Conservation (phyloP, 2,113 vertebrate species). For the Elachura formosa region DNA sequence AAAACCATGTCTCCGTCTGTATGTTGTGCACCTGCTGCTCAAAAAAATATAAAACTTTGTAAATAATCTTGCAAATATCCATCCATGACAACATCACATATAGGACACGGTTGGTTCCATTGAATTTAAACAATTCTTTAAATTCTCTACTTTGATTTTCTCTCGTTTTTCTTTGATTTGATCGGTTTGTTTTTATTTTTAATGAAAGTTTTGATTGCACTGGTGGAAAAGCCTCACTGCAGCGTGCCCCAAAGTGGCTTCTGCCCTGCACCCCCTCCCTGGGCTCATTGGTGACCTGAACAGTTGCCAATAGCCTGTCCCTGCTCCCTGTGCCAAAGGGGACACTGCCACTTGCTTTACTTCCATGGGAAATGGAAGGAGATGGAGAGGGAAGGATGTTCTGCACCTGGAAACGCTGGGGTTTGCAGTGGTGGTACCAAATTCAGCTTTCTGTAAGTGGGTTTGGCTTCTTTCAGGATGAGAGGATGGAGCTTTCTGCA, state of each 20-base stretch:
- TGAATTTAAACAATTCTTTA: conserved; percentile 70
- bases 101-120: conserved; percentile 83
- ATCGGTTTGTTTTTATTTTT: background rate
- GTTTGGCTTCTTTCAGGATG: background rate
- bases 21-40: conserved; percentile 75
- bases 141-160: conserved; percentile 42
- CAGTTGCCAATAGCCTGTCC: conserved; percentile 27
- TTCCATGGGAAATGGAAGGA: background rate
- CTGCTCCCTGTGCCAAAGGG: conserved; percentile 4
- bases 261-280: background rate
- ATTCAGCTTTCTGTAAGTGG: background rate
- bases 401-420: background rate
- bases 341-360: conserved; percentile 50
- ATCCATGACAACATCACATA: conserved; percentile 82
- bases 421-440: background rate
- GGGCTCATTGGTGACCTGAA: conserved; percentile 48
- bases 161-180: conserved; percentile 32
- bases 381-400: background rate
- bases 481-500: background rate
- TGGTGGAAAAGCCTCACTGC: conserved; percentile 45
- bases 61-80: conserved; percentile 71
- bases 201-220: conserved; percentile 40
- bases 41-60: conserved; percentile 56
- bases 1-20: conserved; percentile 80
- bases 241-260: background rate